Evolutionary conservation across 2,797 vertebrate species (phyloP), one percentile per base, ranked within the genome.

Genomic region (Sebastes minor): DNA sequence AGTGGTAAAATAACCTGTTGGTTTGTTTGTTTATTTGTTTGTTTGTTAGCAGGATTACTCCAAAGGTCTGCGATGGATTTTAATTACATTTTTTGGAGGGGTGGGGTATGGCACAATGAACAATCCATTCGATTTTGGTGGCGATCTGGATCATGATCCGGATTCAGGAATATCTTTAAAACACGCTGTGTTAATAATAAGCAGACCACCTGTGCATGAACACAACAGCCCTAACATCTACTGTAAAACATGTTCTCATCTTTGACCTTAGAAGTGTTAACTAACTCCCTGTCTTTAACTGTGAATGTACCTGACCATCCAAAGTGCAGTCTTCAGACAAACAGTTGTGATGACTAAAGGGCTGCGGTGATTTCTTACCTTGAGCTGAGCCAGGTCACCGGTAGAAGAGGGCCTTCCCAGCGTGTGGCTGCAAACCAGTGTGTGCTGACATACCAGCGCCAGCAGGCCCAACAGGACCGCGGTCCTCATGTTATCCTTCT

Each of bases 341-440:
- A 62, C 59, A 30, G 46, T 9, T 30, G 52, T 71, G 42, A 61
- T 2, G 7, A 27, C 2, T 20, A 8, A 10, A 64, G 2, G 13
- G 5, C 1, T 35, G 23, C 6, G 1, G 5, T 65, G 33, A 20
- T 53, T 53, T 52, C 95, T 92, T 94, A 97, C 97, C 97, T 97
- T 96, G 62, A 98, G 94, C 87, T 95, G 96, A 81, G 93, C 89
- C 59, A 95, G 88, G 80, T 96, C 95, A 22, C 88, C 92, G 80
- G 82, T 81, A 1, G 94, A 91, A 32, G 91, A 94, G n/a, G 95
- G 76, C 62, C 90, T 84, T 68, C 93, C 89, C 83, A 94, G 92
- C 46, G 90, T 81, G 60, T 96, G 94, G 53, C 66, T 82, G 66
- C 85, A 88, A 57, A 90, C 79, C 35, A 93, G 88, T 6, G 87